These are phyloP conservation scores for Drosophila mulleri DNA, from an alignment of 2,888 invertebrate species.

Conservation along the genomic window DNA sequence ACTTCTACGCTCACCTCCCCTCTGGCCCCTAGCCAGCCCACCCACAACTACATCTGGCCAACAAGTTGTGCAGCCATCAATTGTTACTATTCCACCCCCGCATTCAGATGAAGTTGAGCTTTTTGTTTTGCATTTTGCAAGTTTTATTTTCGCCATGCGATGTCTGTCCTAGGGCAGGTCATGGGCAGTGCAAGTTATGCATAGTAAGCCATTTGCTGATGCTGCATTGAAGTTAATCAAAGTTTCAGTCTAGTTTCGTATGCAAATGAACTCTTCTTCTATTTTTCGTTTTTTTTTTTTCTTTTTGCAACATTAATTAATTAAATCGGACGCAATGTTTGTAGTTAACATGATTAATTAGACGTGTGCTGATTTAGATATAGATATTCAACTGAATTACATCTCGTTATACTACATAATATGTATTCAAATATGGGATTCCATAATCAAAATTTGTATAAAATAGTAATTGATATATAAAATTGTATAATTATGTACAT, in stretches of 20 bases:
- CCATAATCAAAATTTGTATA: not conserved
- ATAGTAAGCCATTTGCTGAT: slow-evolving; percentile 32
- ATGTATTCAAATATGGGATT: not conserved
- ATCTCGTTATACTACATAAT: not conserved
- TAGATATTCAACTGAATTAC: not conserved
- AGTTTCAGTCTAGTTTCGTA: slow-evolving; percentile 36
- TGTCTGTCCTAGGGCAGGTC: slow-evolving; percentile 15
- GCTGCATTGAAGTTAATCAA: slow-evolving; percentile 48
- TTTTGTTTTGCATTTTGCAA: slow-evolving; percentile 58
- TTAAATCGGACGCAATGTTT: slow-evolving; percentile 15
- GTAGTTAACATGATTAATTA: slow-evolving; percentile 10
- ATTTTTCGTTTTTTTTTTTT: slow-evolving; percentile 7
- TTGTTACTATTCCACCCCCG: slow-evolving; percentile 23
- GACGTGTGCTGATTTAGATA: not conserved
- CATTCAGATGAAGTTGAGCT: slow-evolving; percentile 44
- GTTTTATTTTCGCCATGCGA: slow-evolving; percentile 36
- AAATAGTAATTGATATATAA: not conserved
- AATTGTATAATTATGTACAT: no score
- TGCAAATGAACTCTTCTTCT: slow-evolving; percentile 23
- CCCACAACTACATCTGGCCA: slow-evolving; percentile 15
- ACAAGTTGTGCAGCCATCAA: slow-evolving; percentile 43
- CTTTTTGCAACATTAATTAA: slow-evolving; percentile 35
- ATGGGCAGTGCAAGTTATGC: slow-evolving; percentile 15
- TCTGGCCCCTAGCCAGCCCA: not conserved
- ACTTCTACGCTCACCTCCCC: not conserved